phyloP scores from a whole-genome alignment of 1,140 invertebrate species.

The Aradophagus sp. region DNA sequence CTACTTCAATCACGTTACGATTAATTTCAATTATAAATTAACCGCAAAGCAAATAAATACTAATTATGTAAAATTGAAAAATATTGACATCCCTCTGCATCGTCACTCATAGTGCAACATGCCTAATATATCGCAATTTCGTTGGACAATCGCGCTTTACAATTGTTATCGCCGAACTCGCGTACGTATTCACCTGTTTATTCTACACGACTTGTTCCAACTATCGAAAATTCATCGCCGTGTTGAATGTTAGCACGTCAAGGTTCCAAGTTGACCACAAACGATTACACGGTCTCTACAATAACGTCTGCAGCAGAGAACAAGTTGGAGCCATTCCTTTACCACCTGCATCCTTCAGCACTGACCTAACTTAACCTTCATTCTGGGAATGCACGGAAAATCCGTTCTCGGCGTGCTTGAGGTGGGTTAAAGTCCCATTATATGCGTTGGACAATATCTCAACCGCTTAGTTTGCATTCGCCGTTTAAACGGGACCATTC shows the following conservation, averaged over 20 bases:
- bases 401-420: conserved; percentile 61
- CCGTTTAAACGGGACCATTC: conserved; percentile 63
- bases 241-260: conserved; percentile 65
- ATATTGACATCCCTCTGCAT: too few species aligned
- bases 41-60: too few species aligned
- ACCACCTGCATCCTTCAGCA: conserved; percentile 28
- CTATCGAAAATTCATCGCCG: conserved; percentile 41
- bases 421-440: conserved; percentile 65
- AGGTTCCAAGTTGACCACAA: conserved; percentile 64
- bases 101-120: too few species aligned
- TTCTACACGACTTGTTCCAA: conserved; percentile 19
- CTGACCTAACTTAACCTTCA: conserved; percentile 55
- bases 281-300: conserved; percentile 41
- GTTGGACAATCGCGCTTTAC: too few species aligned
- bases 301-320: conserved; percentile 36
- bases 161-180: too few species aligned
- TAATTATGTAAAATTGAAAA: too few species aligned
- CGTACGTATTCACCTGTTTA: conserved; percentile 15
- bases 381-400: conserved; percentile 47
- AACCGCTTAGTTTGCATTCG: conserved; percentile 64
- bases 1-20: too few species aligned
- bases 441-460: conserved; percentile 62
- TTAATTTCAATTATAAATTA: too few species aligned
- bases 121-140: too few species aligned
- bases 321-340: conserved; percentile 42